Conservation (phyloP, 2,888 invertebrate genomes). For the Tineola bisselliella region DNA sequence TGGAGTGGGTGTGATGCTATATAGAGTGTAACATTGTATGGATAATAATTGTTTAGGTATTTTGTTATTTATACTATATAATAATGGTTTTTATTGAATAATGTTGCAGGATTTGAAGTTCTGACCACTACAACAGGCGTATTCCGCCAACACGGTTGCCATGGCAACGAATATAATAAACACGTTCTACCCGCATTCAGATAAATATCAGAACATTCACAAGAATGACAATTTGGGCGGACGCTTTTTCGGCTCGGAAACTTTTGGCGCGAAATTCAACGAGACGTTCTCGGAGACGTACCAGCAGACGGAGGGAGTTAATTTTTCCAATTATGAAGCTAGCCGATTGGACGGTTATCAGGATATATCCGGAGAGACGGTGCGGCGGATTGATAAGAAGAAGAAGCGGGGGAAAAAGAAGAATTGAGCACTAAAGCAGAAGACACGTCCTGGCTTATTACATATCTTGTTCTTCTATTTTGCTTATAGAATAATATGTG, state of each 20-base stretch:
- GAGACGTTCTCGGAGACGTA: slow-evolving; percentile 45
- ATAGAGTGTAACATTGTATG: too few relatives aligned
- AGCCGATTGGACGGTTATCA: slow-evolving; percentile 45
- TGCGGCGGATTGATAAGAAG: slow-evolving; percentile 26
- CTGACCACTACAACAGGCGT: slow-evolving; percentile 64
- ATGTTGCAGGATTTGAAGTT: slow-evolving; percentile 66
- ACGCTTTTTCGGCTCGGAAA: slow-evolving; percentile 54
- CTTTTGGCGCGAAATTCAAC: slow-evolving; percentile 40
- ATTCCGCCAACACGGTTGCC: slow-evolving; percentile 47
- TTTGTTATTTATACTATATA: too few relatives aligned
- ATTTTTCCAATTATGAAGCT: slow-evolving; percentile 34
- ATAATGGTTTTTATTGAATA: neutral
- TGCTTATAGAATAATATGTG: too few relatives aligned
- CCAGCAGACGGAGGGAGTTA: slow-evolving; percentile 46
- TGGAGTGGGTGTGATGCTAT: too few relatives aligned
- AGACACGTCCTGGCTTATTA: too few relatives aligned
- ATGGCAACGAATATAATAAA: slow-evolving; percentile 53
- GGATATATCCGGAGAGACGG: slow-evolving; percentile 44
- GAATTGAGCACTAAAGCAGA: neutral
- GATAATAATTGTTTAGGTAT: too few relatives aligned
- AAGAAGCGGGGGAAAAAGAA: slow-evolving; percentile 42
- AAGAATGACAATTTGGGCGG: slow-evolving; percentile 23
- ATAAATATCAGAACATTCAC: slow-evolving; percentile 45
- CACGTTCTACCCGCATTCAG: slow-evolving; percentile 47
- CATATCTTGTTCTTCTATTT: too few relatives aligned